A percentile compares a stretch with the other conserved stretches of the same genome.
Conservation (phyloP, 2,888 invertebrate species). For the Tenthredo mesomela region DNA sequence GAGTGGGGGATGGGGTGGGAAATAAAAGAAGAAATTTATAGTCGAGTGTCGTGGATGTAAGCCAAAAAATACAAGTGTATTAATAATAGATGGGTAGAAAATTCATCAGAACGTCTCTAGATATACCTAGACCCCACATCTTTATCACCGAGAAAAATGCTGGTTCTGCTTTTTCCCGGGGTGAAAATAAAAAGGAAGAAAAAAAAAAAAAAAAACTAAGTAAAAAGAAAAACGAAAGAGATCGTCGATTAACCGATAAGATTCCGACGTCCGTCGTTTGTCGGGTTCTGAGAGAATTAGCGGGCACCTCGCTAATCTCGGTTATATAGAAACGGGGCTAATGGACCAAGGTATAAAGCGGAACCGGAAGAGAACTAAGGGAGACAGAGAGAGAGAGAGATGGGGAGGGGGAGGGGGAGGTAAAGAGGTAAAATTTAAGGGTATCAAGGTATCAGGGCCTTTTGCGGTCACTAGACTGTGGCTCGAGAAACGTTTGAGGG, state of each 20-base stretch:
- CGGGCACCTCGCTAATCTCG: slow-evolving; percentile 28
- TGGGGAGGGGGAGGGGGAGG: slow-evolving; percentile 33
- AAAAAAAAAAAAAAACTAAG: background rate
- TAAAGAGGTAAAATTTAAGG: slow-evolving; percentile 20
- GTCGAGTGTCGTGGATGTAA: background rate
- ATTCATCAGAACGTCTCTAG: background rate
- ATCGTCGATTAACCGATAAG: slow-evolving; percentile 37
- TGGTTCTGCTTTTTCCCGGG: background rate
- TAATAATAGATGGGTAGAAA: background rate
- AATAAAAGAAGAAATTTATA: background rate
- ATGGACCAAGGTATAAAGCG: slow-evolving; percentile 15
- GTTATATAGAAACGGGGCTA: slow-evolving; percentile 33
- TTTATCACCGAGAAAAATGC: background rate
- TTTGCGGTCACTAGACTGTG: slow-evolving; percentile 41
- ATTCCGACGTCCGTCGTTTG: slow-evolving; percentile 35
- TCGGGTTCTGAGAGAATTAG: slow-evolving; percentile 37
- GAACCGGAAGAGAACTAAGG: background rate
- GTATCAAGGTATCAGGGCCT: slow-evolving; percentile 20
- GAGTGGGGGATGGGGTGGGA: too few species aligned
- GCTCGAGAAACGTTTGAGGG: slow-evolving; percentile 22
- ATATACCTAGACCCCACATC: too few species aligned
- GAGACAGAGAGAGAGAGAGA: slow-evolving; percentile 38
- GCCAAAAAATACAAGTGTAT: background rate
- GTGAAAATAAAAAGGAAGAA: background rate
- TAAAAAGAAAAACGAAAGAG: background rate